Conservation (phyloP, 1,140 invertebrate species). For the Drosophila novamexicana region DNA sequence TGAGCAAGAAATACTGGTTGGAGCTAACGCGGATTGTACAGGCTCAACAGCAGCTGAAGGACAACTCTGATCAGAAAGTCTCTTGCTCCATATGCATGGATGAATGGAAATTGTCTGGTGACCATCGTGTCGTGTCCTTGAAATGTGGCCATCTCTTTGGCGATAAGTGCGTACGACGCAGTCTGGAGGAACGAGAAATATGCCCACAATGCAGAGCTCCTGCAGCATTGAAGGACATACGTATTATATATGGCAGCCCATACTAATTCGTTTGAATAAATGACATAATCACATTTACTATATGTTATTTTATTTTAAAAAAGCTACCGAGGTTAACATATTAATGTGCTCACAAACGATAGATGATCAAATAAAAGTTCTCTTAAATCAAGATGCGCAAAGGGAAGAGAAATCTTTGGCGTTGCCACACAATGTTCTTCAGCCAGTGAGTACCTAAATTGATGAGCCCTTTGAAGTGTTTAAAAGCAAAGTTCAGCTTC, state of each 20-base stretch:
- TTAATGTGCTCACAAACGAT: no score
- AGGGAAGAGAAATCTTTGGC: background rate
- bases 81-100: background rate
- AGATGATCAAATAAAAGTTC: no score
- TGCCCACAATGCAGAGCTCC: constrained; percentile 1
- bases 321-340: no score
- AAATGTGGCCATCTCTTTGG: background rate
- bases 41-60: background rate
- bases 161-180: background rate
- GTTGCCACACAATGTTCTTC: background rate
- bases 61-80: background rate
- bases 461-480: no score
- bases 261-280: background rate
- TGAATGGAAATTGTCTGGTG: background rate
- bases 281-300: no score
- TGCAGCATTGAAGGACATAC: background rate
- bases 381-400: background rate
- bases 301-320: no score
- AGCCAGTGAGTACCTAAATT: background rate
- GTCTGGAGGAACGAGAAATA: background rate
- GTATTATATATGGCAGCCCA: background rate
- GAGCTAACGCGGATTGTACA: background rate
- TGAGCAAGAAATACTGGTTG: background rate
- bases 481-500: background rate
- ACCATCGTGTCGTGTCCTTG: background rate